These are phyloP conservation scores for Musca vetustissima DNA, from an alignment of 1,140 invertebrate genomes.

Conservation along the genomic window DNA sequence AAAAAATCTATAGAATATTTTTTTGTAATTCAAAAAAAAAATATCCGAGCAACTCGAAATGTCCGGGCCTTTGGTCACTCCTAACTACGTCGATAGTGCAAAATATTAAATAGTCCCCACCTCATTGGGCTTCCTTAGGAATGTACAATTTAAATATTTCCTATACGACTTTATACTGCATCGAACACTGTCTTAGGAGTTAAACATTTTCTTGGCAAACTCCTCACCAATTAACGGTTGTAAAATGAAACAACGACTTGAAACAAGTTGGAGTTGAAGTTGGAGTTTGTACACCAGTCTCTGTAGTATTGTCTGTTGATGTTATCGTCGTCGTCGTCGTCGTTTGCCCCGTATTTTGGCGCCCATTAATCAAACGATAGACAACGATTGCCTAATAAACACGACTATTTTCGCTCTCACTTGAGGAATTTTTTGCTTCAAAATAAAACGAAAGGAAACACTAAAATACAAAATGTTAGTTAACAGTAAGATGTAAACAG, in stretches of 20 bases:
- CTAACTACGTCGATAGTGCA: too few relatives aligned
- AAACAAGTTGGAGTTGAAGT: too few relatives aligned
- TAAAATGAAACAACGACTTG: neutral
- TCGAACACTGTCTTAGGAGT: too few relatives aligned
- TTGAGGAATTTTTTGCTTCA: constrained; percentile 15
- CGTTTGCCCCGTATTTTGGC: neutral
- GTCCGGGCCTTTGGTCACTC: too few relatives aligned
- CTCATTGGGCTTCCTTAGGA: too few relatives aligned
- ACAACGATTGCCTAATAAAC: constrained; percentile 13
- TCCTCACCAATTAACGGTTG: neutral
- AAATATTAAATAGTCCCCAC: too few relatives aligned
- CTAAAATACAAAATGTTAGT: too few relatives aligned
- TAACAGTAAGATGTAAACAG: neutral
- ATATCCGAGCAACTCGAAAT: too few relatives aligned
- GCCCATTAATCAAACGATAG: neutral
- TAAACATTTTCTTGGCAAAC: neutral
- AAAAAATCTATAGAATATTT: too few relatives aligned
- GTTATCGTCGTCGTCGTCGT: neutral
- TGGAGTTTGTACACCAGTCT: neutral
- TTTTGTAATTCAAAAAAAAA: too few relatives aligned
- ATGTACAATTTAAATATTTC: too few relatives aligned
- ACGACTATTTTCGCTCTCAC: neutral
- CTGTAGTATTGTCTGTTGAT: constrained; percentile 6
- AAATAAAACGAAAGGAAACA: neutral
- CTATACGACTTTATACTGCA: too few relatives aligned